Percentiles rank a stretch among this genome's conserved stretches.
These are phyloP conservation scores for Catharus minimus DNA, from an alignment of 2,113 vertebrate genomes.

Conservation along the genomic window DNA sequence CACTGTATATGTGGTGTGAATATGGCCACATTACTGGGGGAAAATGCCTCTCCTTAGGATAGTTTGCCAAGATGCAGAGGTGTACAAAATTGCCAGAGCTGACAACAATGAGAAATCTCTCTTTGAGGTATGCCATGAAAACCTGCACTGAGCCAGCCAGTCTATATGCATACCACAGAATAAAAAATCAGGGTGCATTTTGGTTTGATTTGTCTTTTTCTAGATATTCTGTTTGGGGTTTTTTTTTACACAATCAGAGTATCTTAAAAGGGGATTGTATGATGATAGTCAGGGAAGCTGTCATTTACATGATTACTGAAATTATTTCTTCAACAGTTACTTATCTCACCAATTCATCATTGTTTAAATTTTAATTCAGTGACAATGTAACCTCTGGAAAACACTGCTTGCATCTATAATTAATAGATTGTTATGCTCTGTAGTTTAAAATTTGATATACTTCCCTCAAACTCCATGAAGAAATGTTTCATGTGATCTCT, in stretches of 20 bases:
- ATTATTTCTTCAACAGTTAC: conserved; percentile 21
- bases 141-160: neutral
- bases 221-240: neutral
- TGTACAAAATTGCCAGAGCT: neutral
- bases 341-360: conserved; percentile 8
- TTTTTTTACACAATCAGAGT: neutral
- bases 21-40: neutral
- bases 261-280: neutral
- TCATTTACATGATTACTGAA: conserved; percentile 11
- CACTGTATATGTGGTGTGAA: neutral
- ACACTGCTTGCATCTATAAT: conserved; percentile 18
- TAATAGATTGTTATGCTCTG: neutral
- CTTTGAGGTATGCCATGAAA: neutral
- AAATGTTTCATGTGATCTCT: neutral
- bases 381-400: conserved; percentile 34
- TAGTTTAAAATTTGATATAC: conserved; percentile 2
- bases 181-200: neutral
- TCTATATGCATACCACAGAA: neutral
- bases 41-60: neutral
- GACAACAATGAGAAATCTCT: neutral
- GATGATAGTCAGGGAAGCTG: neutral
- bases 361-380: conserved; percentile 48
- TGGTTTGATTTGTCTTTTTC: neutral
- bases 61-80: neutral
- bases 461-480: neutral